phyloP scores from a whole-genome alignment of 2,888 invertebrate genomes.

The Punctoribates punctum region DNA sequence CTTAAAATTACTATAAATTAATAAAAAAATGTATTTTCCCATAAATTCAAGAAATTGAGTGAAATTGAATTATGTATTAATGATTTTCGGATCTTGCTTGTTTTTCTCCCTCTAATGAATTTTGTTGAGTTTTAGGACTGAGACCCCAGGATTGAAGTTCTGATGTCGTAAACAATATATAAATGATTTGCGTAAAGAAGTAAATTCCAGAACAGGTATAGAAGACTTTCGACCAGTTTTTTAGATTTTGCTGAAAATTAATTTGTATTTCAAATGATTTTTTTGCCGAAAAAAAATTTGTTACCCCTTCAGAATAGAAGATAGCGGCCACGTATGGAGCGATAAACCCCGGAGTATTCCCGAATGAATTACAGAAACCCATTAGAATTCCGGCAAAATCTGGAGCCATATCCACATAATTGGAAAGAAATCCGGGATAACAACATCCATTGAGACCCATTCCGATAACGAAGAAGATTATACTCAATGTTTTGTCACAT shows the following conservation, averaged over 20 bases:
- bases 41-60: too few species aligned
- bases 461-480: conserved; percentile 68
- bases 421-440: conserved; percentile 61
- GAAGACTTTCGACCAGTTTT: conserved; percentile 59
- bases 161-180: conserved; percentile 65
- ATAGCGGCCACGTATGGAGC: conserved; percentile 70
- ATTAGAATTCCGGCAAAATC: conserved; percentile 77
- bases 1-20: too few species aligned
- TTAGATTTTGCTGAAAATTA: conserved; percentile 42
- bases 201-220: conserved; percentile 68
- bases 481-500: conserved; percentile 69
- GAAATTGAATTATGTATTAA: too few species aligned
- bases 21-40: too few species aligned
- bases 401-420: conserved; percentile 73
- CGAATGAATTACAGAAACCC: conserved; percentile 78
- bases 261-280: not conserved
- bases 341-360: conserved; percentile 72
- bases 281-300: too few species aligned
- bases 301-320: conserved; percentile 66
- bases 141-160: conserved; percentile 64
- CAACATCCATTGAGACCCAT: conserved; percentile 70
- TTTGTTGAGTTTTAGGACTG: conserved; percentile 36
- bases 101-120: conserved; percentile 39
- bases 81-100: too few species aligned
- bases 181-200: conserved; percentile 66